These are phyloP conservation scores for Uloborus diversus DNA, from an alignment of 1,140 invertebrate genomes.

Conservation along the genomic window DNA sequence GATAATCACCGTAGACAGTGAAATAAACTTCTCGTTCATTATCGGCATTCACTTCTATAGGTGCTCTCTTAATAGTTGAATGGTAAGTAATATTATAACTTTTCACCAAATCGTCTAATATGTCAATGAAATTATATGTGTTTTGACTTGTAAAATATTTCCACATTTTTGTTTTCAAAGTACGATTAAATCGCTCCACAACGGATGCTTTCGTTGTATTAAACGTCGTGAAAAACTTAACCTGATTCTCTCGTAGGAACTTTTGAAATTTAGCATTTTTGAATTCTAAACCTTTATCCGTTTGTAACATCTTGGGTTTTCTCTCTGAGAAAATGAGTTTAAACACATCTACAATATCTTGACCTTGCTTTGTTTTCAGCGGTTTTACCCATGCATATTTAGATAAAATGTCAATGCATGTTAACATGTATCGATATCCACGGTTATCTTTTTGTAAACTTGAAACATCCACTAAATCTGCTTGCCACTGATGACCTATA, in stretches of 20 bases:
- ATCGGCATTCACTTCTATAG: slow-evolving; percentile 60
- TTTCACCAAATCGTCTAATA: slow-evolving; percentile 62
- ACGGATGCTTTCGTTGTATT: slow-evolving; percentile 66
- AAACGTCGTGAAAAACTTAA: slow-evolving; percentile 67
- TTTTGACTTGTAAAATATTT: slow-evolving; percentile 65
- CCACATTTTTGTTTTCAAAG: slow-evolving; percentile 66
- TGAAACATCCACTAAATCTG: slow-evolving; percentile 59
- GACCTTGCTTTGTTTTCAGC: slow-evolving; percentile 55
- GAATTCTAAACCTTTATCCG: slow-evolving; percentile 51
- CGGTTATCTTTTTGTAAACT: slow-evolving; percentile 55
- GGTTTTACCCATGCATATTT: slow-evolving; percentile 59
- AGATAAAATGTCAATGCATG: slow-evolving; percentile 59
- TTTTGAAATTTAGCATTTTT: slow-evolving; percentile 58
- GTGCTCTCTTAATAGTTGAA: slow-evolving; percentile 65
- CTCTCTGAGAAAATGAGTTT: slow-evolving; percentile 38
- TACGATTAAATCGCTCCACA: slow-evolving; percentile 67
- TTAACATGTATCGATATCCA: slow-evolving; percentile 57
- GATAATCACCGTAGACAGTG: slow-evolving; percentile 61
- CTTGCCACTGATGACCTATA: slow-evolving; percentile 59
- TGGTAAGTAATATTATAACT: slow-evolving; percentile 66
- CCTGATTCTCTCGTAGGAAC: slow-evolving; percentile 62
- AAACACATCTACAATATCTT: slow-evolving; percentile 20
- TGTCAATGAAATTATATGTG: slow-evolving; percentile 64
- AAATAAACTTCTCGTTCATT: slow-evolving; percentile 7
- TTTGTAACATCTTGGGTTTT: slow-evolving; percentile 27